Evolutionary conservation across 2,797 vertebrate genomes (phyloP), one percentile per base, ranked within the genome.

Genomic region (Argyrosomus regius): DNA sequence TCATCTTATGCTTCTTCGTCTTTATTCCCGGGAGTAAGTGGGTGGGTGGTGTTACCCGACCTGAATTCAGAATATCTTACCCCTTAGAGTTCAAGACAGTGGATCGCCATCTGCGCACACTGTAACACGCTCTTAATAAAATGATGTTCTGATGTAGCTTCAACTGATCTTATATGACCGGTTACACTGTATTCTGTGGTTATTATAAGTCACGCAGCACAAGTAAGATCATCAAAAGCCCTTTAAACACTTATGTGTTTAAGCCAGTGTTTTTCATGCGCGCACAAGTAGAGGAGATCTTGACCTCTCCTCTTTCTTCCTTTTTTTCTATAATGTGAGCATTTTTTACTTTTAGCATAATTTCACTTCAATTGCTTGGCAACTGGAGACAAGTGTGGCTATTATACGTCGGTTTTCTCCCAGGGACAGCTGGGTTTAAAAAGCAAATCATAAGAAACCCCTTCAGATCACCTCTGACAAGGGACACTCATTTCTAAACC

Each of bases 51-150:
- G 76, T 62, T 72, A 59, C 69, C 56, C 77, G 74, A 81, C 64
- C 68, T 24, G 78, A 72, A 84, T 87, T 78, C 46, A 65, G 64
- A 82, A 78, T 53, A 24, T 54, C 41, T 53, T 46, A 41, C 28
- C 12, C 41, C 28, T 45, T 28, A 43, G 31, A 60, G 72, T 60
- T 83, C 26, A 63, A 45, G 31, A 80, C 64, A 58, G 46, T 3
- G 58, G 53, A 16, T 49, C 53, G 45, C 70, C 52, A 56, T 71
- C 62, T 58, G 64, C 63, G 60, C 62, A 60, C 24, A 48, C 18
- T 22, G 3, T 5, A n/a, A 43, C 46, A 45, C 14, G 11, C 41
- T 24, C 49, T 6, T 22, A 24, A 63, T 50, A n/a, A 60, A 57
- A 65, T n/a, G 14, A n/a, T 9, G 8, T n/a, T n/a, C 18, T 31